Conservation (phyloP, 1,140 invertebrate species). For the Hyphantria cunea region DNA sequence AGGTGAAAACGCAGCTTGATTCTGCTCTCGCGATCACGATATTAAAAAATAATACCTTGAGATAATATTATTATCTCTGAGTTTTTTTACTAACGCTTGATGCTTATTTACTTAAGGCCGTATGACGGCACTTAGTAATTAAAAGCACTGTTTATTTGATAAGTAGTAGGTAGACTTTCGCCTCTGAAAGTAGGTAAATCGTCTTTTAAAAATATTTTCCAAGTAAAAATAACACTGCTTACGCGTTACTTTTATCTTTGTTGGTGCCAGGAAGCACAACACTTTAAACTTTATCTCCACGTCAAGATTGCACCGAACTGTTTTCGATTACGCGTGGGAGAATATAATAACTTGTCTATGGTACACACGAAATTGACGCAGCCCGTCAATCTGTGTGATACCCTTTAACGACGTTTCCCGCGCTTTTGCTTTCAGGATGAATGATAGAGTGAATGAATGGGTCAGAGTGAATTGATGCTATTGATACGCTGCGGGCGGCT, state of each 20-base stretch:
- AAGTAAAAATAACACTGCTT: too few relatives aligned
- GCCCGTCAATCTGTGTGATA: slow-evolving; percentile 22
- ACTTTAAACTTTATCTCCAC: slow-evolving; percentile 16
- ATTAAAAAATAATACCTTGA: slow-evolving; percentile 17
- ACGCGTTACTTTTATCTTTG: too few relatives aligned
- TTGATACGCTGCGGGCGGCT: slow-evolving; percentile 33
- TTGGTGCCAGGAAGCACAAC: background rate
- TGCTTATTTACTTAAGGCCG: slow-evolving; percentile 4
- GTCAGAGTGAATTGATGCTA: slow-evolving; percentile 5
- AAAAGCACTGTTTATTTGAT: slow-evolving; percentile 13
- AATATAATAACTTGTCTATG: slow-evolving; percentile 11
- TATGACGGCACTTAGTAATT: slow-evolving; percentile 19
- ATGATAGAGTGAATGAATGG: slow-evolving; percentile 36
- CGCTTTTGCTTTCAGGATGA: slow-evolving; percentile 24
- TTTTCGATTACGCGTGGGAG: slow-evolving; percentile 12
- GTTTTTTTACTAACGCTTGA: background rate
- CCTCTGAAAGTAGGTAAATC: too few relatives aligned
- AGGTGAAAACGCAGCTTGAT: slow-evolving; percentile 22
- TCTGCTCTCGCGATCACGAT: slow-evolving; percentile 4
- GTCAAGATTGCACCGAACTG: slow-evolving; percentile 8
- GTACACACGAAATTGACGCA: slow-evolving; percentile 13
- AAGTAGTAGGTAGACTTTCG: background rate
- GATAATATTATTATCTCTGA: too few relatives aligned
- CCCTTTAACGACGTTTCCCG: slow-evolving; percentile 30
- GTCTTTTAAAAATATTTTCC: slow-evolving; percentile 2